Conservation (phyloP, 2,797 vertebrate genomes). For the Mormyrus hasselquistii region DNA sequence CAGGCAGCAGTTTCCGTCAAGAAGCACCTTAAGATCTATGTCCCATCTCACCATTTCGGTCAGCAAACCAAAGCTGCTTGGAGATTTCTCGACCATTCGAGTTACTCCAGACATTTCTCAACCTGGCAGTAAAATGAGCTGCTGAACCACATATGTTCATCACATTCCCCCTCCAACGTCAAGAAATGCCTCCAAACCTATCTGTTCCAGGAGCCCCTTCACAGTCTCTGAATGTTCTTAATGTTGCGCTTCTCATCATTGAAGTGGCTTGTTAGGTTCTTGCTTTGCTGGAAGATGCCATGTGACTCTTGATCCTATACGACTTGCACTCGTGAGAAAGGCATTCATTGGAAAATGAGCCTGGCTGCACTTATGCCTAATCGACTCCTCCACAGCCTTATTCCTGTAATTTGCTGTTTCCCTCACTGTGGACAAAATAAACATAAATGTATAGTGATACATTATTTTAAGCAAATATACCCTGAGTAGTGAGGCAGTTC, state of each 20-base stretch:
- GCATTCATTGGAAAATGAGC: neutral
- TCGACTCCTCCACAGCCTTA: neutral
- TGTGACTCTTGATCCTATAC: neutral
- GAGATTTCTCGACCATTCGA: neutral
- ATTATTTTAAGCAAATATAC: neutral
- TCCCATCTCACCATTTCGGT: neutral
- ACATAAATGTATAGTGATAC: neutral
- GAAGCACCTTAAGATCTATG: neutral
- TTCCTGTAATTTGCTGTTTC: neutral
- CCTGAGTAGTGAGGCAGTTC: neutral
- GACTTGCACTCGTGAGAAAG: neutral
- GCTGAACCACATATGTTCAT: neutral
- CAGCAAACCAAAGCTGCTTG: neutral
- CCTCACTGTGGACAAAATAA: neutral
- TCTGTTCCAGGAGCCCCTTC: neutral
- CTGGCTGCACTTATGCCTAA: neutral
- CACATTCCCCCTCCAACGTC: neutral
- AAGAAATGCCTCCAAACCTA: neutral
- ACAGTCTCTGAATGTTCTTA: neutral
- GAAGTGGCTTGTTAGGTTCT: neutral
- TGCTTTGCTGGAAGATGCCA: neutral
- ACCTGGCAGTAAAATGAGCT: neutral
- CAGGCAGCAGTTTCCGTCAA: neutral
- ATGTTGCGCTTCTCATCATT: neutral
- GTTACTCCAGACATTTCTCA: neutral